Conservation (phyloP, 2,888 invertebrate species). For the Noctua fimbriata region DNA sequence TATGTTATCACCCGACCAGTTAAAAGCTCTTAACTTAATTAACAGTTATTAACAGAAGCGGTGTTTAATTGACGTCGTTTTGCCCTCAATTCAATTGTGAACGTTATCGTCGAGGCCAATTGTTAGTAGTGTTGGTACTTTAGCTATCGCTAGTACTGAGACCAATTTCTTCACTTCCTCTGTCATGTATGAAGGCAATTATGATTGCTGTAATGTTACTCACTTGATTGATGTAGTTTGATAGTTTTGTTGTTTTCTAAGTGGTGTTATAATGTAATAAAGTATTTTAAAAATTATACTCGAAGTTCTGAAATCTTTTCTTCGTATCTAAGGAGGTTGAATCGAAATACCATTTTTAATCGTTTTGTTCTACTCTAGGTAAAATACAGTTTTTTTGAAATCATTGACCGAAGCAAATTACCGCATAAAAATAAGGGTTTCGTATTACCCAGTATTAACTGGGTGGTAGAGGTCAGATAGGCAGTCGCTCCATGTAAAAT, state of each 20-base stretch:
- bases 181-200: conserved; percentile 54
- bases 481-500: too few species aligned
- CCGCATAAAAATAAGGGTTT: too few species aligned
- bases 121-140: conserved; percentile 76
- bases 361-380: background rate
- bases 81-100: conserved; percentile 84
- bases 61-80: conserved; percentile 86
- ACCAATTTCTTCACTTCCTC: conserved; percentile 63
- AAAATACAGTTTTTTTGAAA: background rate
- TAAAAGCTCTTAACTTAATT: conserved; percentile 85
- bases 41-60: conserved; percentile 82
- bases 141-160: conserved; percentile 64
- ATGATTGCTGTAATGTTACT: conserved; percentile 41
- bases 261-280: conserved; percentile 12
- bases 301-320: background rate
- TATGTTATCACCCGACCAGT: conserved; percentile 66
- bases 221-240: conserved; percentile 51
- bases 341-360: background rate
- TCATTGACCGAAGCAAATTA: background rate
- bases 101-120: conserved; percentile 78
- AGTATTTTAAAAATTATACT: background rate
- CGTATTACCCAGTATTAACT: too few species aligned
- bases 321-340: background rate
- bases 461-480: too few species aligned
- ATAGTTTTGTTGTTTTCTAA: conserved; percentile 40